Evolutionary conservation across 2,888 invertebrate genomes (phyloP).

Genomic region (Conchocele bisecta): DNA sequence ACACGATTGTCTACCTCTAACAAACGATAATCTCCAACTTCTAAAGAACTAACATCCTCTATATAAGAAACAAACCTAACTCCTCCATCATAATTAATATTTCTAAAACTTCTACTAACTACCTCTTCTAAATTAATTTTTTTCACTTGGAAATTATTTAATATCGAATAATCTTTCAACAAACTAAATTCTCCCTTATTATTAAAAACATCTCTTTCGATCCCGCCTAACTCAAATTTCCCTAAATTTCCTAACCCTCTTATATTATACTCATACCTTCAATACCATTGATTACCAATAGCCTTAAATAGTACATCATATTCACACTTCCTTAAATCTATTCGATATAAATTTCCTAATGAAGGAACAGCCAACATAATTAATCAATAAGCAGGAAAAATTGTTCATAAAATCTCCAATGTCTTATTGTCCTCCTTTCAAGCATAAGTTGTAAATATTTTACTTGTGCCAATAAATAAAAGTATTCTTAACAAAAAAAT

Average conservation of each 20-base stretch:
- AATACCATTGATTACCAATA: slow-evolving; percentile 82
- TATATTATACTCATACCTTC: slow-evolving; percentile 80
- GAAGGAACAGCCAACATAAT: neutral
- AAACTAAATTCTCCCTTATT: no score
- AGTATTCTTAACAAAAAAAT: neutral
- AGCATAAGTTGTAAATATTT: neutral
- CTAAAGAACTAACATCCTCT: slow-evolving; percentile 67
- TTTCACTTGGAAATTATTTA: no score
- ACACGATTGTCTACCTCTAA: slow-evolving; percentile 80
- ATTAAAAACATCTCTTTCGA: no score
- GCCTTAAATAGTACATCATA: slow-evolving; percentile 76
- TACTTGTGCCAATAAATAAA: neutral
- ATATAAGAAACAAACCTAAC: slow-evolving; percentile 81
- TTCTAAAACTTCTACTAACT: neutral
- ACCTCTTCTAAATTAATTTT: no score
- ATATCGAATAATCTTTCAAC: no score
- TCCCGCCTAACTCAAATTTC: no score
- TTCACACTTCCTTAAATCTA: no score
- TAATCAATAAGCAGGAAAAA: neutral
- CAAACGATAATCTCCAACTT: slow-evolving; percentile 73
- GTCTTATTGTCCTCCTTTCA: neutral
- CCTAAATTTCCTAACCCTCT: no score
- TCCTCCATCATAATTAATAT: slow-evolving; percentile 67
- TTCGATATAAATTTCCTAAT: neutral
- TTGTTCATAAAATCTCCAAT: neutral